Evolutionary conservation across 1,140 invertebrate species (phyloP), one percentile per base, ranked within the genome.

Genomic region (Tetraneura akinire): DNA sequence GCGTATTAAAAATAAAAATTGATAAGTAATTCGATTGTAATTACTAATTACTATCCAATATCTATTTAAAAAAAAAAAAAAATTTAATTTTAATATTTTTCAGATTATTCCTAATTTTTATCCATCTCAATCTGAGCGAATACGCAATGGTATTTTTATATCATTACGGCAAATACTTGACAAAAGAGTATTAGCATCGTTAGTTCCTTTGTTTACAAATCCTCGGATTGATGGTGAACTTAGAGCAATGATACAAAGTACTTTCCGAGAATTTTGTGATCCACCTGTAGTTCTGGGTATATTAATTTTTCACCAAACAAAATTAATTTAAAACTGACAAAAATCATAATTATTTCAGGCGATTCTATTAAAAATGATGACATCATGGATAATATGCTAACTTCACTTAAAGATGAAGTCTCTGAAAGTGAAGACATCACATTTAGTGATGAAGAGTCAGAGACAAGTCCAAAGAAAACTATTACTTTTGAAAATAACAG

Each of bases 81-180:
- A 29, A 29, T 3, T 60, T 16, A 16, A 60, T 60, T 26, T 29
- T 60, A 14, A 13, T 60, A 47, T 68, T 83, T 81, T 88, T 53
- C 88, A 97, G 89, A 97, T 98, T 84, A 96, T 97, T 86, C 91
- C 93, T 81, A 95, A 97, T 86, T 98, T 97, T 86, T 95, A 93
- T 88, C 93, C 95, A 66, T 88, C 91, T 68, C 88, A 94, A 82
- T 89, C 91, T 53, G 93, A 94, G 53, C 93, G 93, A 89, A 94
- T 99, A 10, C 90, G 91, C 83, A 90, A 91, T 84, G 96, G 97
- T 42, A 95, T 99, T 83, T 95, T 92, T 85, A 93, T 93, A 84
- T 97, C 96, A n/a, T 85, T 98, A 9, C 88, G 92, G 83, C 92
- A 96, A 86, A 98, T 98, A 84, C 89, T 98, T 49, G 96, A 98